phyloP scores from a whole-genome alignment of 2,888 invertebrate genomes.

The Troides helena region DNA sequence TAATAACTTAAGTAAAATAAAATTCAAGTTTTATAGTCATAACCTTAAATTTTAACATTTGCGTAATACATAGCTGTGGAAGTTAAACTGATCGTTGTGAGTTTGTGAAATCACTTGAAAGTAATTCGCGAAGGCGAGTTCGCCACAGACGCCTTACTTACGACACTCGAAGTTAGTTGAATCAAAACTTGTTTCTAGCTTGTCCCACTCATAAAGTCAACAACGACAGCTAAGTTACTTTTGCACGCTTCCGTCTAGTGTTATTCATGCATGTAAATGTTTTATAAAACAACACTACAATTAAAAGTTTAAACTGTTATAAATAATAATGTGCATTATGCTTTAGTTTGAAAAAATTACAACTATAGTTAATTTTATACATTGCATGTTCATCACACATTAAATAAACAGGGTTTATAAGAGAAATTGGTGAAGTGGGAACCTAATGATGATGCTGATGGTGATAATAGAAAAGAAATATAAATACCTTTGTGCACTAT shows the following conservation, averaged over 20 bases:
- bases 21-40: background rate
- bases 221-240: slow-evolving; percentile 65
- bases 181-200: slow-evolving; percentile 53
- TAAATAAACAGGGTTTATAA: too few relatives aligned
- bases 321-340: background rate
- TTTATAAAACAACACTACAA: slow-evolving; percentile 34
- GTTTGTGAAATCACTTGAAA: slow-evolving; percentile 69
- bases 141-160: slow-evolving; percentile 62
- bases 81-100: slow-evolving; percentile 61
- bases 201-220: slow-evolving; percentile 61
- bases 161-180: slow-evolving; percentile 63
- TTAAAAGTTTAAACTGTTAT: background rate
- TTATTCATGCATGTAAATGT: slow-evolving; percentile 41
- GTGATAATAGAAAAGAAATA: too few relatives aligned
- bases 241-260: slow-evolving; percentile 49
- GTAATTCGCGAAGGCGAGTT: slow-evolving; percentile 62
- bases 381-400: too few relatives aligned
- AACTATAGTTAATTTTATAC: too few relatives aligned
- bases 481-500: background rate
- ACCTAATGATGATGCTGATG: too few relatives aligned
- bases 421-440: too few relatives aligned
- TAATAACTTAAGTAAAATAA: background rate
- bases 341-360: background rate
- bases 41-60: slow-evolving; percentile 14
- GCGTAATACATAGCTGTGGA: slow-evolving; percentile 45